phyloP scores from a whole-genome alignment of 2,797 vertebrate species.

The Phaenicophaeus curvirostris region DNA sequence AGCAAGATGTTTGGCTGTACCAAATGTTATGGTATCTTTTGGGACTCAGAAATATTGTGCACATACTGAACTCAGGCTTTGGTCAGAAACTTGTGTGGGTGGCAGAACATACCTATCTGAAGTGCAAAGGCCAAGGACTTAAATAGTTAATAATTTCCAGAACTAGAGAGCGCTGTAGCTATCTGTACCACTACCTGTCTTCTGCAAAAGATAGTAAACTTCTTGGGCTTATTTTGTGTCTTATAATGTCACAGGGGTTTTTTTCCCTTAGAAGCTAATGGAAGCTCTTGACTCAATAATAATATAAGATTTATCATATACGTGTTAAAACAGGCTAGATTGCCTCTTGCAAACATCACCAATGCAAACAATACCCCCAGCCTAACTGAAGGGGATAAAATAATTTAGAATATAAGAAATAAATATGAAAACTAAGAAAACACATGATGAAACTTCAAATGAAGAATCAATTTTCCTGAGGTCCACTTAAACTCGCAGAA shows the following conservation, averaged over 20 bases:
- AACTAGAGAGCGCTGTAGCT: neutral
- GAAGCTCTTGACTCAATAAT: neutral
- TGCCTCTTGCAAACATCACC: no score
- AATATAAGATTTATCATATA: neutral
- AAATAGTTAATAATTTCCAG: neutral
- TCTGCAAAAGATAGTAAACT: neutral
- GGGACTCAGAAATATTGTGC: neutral
- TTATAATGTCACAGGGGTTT: neutral
- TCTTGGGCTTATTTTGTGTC: neutral
- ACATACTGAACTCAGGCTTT: neutral
- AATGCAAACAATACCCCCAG: neutral
- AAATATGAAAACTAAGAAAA: neutral
- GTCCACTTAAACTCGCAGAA: no score
- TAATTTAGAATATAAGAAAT: neutral
- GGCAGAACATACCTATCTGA: neutral
- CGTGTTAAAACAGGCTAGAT: no score
- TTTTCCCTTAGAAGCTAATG: neutral
- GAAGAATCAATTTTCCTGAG: neutral
- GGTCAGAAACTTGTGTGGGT: neutral
- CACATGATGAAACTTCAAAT: neutral
- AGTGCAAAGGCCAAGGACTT: neutral
- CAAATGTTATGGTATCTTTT: constrained; percentile 37
- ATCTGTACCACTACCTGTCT: neutral
- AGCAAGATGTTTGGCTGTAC: constrained; percentile 47
- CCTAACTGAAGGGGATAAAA: neutral